A percentile compares a stretch with the other conserved stretches of the same genome.
These are phyloP conservation scores for Protaetia brevitarsis DNA, from an alignment of 1,140 invertebrate genomes.

Conservation along the genomic window DNA sequence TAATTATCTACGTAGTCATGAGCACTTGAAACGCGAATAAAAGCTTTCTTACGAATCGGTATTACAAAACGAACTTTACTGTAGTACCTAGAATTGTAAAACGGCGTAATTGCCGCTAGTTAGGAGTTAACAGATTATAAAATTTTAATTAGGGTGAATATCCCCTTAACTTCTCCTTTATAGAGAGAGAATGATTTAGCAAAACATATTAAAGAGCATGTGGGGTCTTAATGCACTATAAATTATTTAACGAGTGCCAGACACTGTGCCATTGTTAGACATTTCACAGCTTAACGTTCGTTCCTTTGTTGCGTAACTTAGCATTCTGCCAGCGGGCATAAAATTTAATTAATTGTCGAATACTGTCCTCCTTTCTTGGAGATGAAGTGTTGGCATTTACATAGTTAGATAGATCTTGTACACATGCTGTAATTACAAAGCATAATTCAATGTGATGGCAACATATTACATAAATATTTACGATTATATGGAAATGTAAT, in stretches of 20 bases:
- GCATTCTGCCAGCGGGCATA: neutral
- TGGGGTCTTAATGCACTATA: neutral
- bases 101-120: neutral
- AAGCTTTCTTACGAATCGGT: neutral
- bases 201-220: neutral
- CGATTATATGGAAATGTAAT: constrained; percentile 11
- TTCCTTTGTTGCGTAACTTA: neutral
- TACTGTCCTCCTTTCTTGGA: neutral
- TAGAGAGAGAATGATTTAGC: constrained; percentile 1
- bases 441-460: neutral
- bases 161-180: neutral
- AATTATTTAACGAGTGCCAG: constrained; percentile 1
- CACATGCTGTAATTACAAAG: neutral
- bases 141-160: neutral
- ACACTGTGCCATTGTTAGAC: neutral
- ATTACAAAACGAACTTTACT: neutral
- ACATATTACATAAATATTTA: constrained; percentile 12
- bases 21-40: no score
- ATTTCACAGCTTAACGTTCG: constrained; percentile 5
- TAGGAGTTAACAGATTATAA: neutral
- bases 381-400: neutral
- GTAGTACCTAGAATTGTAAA: neutral
- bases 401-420: neutral
- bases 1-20: neutral
- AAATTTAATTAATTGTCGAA: constrained; percentile 5